Base-by-base conservation (phyloP, 2,113 vertebrate species). In the Semnopithecus entellus region DNA sequence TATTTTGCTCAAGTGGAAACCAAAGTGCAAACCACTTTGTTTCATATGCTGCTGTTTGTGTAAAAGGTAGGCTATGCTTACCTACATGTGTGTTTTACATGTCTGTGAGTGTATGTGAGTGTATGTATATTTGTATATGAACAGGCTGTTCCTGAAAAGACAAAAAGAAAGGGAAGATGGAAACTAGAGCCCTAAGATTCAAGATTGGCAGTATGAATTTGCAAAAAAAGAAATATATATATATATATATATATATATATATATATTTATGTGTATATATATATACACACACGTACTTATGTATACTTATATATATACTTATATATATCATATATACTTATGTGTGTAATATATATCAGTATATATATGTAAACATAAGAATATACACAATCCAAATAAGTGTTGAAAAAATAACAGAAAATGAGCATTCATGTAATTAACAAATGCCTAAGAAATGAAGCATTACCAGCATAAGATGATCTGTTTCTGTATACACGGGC, bases 391-490 rank as follows among this genome's bases (percentile, higher is more conserved):
- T 64, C 12, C 12, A 64, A 64, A 64, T 64, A 30, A 64, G 6
- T 5, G 18, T 35, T 20, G 25, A 6, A 40, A 43, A 35, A 35
- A 20, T 18, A 8, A 10, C 13, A 43, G 11, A 0, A 3, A 27
- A 27, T 9, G 5, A 52, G 27, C 14, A 1, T 64, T 14, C 2
- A 0, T 12, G 11, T 30, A 1, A 16, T 48, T 20, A 50, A 30
- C 32, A 3, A 17, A 3, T 27, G 17, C 25, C 10, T 59, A 8
- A 40, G 79, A 43, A 17, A 35, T 3, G 12, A 7, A 59, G 23
- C 6, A 0, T 27, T 4, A 8, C 40, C 50, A 12, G 11, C 0
- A 7, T 0, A 35, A 22, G 35, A 50, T 0, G 78, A 25, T 16
- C 38, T 59, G n/a, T 35, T 48, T 12, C 70, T 40, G 32, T 22